phyloP scores from a whole-genome alignment of 2,888 invertebrate genomes.

The Noctuana brunneofusca region DNA sequence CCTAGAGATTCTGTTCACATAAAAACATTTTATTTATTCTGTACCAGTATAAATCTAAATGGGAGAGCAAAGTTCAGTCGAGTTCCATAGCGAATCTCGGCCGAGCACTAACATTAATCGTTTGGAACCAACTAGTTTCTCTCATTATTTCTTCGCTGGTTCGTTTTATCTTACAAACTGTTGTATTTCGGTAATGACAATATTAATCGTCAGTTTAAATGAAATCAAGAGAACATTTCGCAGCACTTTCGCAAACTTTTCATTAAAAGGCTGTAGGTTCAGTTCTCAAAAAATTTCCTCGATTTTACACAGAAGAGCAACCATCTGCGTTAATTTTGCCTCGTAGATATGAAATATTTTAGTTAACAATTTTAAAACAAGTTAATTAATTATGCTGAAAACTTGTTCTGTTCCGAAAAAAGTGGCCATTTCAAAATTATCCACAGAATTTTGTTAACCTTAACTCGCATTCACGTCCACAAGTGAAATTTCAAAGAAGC shows the following conservation, averaged over 20 bases:
- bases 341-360: too few species aligned
- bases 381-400: too few species aligned
- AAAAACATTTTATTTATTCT: too few species aligned
- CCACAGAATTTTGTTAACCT: too few species aligned
- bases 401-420: too few species aligned
- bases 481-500: too few species aligned
- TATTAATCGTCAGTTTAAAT: constrained; percentile 20
- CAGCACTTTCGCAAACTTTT: background rate
- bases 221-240: constrained; percentile 2
- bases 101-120: constrained; percentile 66
- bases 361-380: too few species aligned
- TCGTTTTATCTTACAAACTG: constrained; percentile 26
- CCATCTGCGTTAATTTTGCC: too few species aligned
- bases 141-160: constrained; percentile 63
- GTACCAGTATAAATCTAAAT: background rate
- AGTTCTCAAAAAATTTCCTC: background rate
- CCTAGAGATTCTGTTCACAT: too few species aligned
- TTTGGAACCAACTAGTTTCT: constrained; percentile 66
- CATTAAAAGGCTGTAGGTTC: background rate
- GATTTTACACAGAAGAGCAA: too few species aligned
- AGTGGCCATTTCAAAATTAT: too few species aligned
- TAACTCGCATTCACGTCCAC: too few species aligned
- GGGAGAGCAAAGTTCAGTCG: constrained; percentile 48
- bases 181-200: constrained; percentile 19
- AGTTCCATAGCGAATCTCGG: constrained; percentile 41